phyloP scores from a whole-genome alignment of 2,797 vertebrate genomes.

The Siniperca obscura region DNA sequence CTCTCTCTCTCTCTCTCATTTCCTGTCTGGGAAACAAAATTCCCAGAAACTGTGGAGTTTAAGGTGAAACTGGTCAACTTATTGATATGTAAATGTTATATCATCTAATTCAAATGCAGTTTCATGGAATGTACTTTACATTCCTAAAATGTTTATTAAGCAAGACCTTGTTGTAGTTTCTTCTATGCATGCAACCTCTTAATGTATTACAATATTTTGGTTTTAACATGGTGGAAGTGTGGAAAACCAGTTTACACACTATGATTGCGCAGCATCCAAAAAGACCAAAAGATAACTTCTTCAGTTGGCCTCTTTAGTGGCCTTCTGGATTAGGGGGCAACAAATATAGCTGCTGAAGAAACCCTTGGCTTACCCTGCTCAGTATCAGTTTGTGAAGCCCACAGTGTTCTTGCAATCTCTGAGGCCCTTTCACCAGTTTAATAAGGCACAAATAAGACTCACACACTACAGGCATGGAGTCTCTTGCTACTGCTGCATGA shows the following conservation, averaged over 20 bases:
- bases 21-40: neutral
- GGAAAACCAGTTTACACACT: neutral
- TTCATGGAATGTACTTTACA: neutral
- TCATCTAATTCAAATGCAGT: neutral
- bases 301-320: slow-evolving; percentile 15
- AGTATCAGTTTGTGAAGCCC: slow-evolving; percentile 56
- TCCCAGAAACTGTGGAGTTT: neutral
- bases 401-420: slow-evolving; percentile 54
- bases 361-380: slow-evolving; percentile 33
- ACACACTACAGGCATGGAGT: slow-evolving; percentile 64
- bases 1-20: neutral
- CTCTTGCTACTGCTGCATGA: slow-evolving; percentile 75
- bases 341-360: slow-evolving; percentile 25
- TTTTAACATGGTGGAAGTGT: slow-evolving; percentile 2
- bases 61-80: neutral
- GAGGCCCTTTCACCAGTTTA: slow-evolving; percentile 67
- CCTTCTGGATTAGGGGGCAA: slow-evolving; percentile 29
- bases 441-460: slow-evolving; percentile 64
- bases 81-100: neutral
- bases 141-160: neutral
- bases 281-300: slow-evolving; percentile 2
- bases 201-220: neutral
- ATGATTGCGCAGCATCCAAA: neutral
- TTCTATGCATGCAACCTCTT: neutral
- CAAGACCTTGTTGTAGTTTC: neutral